These are phyloP conservation scores for Chrysocyon brachyurus DNA, from an alignment of 2,797 vertebrate genomes.

Conservation along the genomic window DNA sequence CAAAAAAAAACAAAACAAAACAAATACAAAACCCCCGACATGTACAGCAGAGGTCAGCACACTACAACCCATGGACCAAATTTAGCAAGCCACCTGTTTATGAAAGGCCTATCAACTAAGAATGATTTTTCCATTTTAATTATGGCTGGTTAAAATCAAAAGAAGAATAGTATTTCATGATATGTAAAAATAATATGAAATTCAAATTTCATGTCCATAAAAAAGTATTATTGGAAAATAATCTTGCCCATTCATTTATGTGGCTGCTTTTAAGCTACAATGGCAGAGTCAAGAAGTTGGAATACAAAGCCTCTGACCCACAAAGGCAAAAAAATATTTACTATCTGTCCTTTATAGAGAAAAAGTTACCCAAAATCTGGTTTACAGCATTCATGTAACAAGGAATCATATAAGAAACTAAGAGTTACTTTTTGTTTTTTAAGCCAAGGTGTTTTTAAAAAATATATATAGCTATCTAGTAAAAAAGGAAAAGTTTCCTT, in stretches of 20 bases:
- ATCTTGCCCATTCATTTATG: not conserved
- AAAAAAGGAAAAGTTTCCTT: slow-evolving; percentile 28
- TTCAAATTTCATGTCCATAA: slow-evolving; percentile 40
- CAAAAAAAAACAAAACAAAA: not conserved
- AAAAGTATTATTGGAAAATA: not conserved
- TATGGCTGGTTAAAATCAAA: slow-evolving; percentile 22
- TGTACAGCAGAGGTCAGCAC: not conserved
- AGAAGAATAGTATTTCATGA: slow-evolving; percentile 13
- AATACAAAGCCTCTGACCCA: not conserved
- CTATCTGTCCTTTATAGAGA: slow-evolving; percentile 3
- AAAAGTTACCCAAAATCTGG: not conserved
- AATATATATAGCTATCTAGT: not conserved
- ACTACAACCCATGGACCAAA: not conserved
- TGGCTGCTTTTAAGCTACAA: not conserved
- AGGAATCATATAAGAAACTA: slow-evolving; percentile 12
- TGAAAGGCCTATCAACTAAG: not conserved
- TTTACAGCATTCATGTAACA: slow-evolving; percentile 1
- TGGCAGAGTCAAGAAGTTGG: not conserved
- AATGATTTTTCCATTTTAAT: slow-evolving; percentile 39
- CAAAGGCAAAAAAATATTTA: slow-evolving; percentile 43
- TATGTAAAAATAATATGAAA: slow-evolving; percentile 35
- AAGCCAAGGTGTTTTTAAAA: not conserved
- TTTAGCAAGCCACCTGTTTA: not conserved
- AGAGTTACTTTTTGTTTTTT: not conserved
- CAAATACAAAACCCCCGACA: not conserved